Evolutionary conservation across 2,797 vertebrate species (phyloP).

Genomic region (Diceros bicornis): DNA sequence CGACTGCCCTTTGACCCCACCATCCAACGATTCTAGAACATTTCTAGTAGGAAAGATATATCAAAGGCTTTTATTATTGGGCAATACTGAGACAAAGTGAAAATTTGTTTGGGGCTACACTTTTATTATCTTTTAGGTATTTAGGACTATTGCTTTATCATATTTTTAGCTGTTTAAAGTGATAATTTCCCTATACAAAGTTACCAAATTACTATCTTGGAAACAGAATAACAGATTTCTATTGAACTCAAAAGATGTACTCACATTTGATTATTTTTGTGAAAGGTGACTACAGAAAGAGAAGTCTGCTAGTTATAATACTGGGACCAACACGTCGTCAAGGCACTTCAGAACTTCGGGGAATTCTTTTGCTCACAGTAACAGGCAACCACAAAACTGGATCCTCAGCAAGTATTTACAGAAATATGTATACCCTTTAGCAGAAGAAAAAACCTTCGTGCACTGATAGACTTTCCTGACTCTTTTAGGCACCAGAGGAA

Average conservation of each 20-base stretch:
- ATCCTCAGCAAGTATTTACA: background rate
- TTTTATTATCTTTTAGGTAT: background rate
- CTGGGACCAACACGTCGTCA: constrained; percentile 60
- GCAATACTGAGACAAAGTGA: background rate
- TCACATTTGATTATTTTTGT: too few relatives aligned
- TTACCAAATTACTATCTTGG: background rate
- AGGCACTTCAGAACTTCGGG: constrained; percentile 81
- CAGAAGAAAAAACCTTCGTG: background rate
- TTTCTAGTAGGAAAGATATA: background rate
- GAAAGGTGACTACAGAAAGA: constrained; percentile 16
- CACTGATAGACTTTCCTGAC: background rate
- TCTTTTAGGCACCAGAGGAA: background rate
- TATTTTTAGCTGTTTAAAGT: background rate
- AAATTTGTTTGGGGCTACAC: background rate
- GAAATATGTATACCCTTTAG: background rate
- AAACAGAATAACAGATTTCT: background rate
- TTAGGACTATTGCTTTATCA: background rate
- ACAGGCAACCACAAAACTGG: background rate
- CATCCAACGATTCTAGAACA: background rate
- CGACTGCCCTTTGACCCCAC: rapidly evolving
- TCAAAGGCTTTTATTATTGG: background rate
- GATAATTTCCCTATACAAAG: background rate
- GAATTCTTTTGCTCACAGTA: constrained; percentile 53
- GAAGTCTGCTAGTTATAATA: background rate
- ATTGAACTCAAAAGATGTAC: background rate